Percentiles rank a stretch among this genome's conserved stretches.
Evolutionary conservation across 2,888 invertebrate species (phyloP).

Genomic region (Eupsilia transversa): DNA sequence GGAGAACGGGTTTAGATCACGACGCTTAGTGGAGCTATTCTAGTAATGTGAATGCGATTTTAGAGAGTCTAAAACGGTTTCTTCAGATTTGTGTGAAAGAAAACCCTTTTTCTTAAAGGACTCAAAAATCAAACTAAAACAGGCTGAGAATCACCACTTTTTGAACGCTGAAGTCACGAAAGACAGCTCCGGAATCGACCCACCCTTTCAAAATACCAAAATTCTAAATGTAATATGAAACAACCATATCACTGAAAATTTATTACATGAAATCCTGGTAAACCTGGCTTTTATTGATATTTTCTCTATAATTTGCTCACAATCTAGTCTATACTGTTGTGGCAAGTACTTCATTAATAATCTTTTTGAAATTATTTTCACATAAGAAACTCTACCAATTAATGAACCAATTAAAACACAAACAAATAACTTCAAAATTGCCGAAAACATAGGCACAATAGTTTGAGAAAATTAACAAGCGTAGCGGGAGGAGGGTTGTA

Average conservation of each 20-base stretch:
- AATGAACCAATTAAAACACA: neutral
- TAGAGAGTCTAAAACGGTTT: neutral
- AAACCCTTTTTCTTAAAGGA: too few species aligned
- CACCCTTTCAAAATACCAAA: too few species aligned
- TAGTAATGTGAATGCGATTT: neutral
- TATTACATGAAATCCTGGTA: too few species aligned
- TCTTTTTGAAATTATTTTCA: too few species aligned
- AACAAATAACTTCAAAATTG: conserved; percentile 21
- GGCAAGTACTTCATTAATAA: too few species aligned
- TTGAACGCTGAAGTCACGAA: neutral
- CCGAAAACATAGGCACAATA: conserved; percentile 34
- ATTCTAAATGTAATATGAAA: neutral
- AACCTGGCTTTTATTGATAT: too few species aligned
- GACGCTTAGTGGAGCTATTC: neutral
- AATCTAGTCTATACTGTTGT: too few species aligned
- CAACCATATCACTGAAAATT: neutral
- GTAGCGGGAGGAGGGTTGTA: conserved; percentile 35
- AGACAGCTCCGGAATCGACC: too few species aligned
- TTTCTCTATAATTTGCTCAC: too few species aligned
- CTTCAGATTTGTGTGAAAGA: neutral
- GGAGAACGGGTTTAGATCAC: conserved; percentile 25
- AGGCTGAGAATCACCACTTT: neutral
- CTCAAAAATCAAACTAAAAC: neutral
- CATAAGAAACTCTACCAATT: neutral
- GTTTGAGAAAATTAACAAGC: conserved; percentile 58